These are phyloP conservation scores for Cetonia aurata DNA, from an alignment of 2,888 invertebrate genomes.

Conservation along the genomic window DNA sequence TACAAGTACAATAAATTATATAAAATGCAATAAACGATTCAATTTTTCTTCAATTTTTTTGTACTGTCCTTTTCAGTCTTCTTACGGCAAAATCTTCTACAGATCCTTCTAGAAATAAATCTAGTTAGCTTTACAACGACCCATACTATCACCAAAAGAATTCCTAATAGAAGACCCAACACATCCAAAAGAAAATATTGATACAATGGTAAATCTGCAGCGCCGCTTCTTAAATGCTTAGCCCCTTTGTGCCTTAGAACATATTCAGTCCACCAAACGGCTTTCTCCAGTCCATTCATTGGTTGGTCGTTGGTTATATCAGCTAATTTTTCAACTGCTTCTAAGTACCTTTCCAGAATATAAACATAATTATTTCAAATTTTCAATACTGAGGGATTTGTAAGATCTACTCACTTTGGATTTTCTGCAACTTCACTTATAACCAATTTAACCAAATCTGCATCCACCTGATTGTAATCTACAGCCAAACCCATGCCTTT, in stretches of 20 bases:
- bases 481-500: conserved; percentile 44
- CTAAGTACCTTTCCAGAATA: conserved; percentile 36
- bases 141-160: conserved; percentile 1
- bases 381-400: not conserved
- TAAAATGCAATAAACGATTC: not conserved
- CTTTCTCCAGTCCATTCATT: conserved; percentile 49
- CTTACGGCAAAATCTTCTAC: conserved; percentile 10
- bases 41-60: conserved; percentile 18
- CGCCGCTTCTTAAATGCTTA: conserved; percentile 47
- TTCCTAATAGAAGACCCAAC: conserved; percentile 27
- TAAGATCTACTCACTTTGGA: conserved; percentile 43
- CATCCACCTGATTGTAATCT: conserved; percentile 40
- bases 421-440: conserved; percentile 50
- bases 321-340: conserved; percentile 44
- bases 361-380: not conserved
- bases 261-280: conserved; percentile 53
- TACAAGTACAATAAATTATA: no score
- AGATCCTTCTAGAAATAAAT: conserved; percentile 6
- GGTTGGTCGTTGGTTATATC: conserved; percentile 50
- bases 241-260: conserved; percentile 50
- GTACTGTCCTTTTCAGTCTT: not conserved
- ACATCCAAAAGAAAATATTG: conserved; percentile 52
- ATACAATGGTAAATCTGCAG: conserved; percentile 48
- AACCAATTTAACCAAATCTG: conserved; percentile 41
- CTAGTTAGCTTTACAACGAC: conserved; percentile 1